Percentiles rank a stretch among this genome's conserved stretches.
These are phyloP conservation scores for Ormia ochracea DNA, from an alignment of 2,888 invertebrate species.

Conservation along the genomic window DNA sequence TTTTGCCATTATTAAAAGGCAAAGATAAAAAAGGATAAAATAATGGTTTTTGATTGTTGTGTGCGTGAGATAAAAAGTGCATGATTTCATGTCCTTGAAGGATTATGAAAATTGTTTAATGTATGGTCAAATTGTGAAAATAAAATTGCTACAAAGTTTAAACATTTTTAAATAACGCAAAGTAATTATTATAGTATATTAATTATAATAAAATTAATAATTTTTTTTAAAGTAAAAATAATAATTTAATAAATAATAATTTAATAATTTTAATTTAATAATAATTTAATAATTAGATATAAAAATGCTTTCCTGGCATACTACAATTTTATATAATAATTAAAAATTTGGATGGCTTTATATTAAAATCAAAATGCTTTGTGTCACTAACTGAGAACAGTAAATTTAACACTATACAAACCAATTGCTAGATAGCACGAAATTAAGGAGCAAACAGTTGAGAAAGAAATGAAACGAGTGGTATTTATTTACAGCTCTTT, in stretches of 20 bases:
- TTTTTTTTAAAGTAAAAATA: too few relatives aligned
- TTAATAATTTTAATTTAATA: too few relatives aligned
- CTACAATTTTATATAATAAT: background rate
- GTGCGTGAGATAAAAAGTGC: constrained; percentile 32
- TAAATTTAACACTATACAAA: constrained; percentile 10
- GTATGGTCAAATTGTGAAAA: background rate
- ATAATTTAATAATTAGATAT: too few relatives aligned
- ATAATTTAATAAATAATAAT: too few relatives aligned
- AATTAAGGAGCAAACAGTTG: background rate
- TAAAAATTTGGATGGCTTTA: background rate
- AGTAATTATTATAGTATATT: too few relatives aligned
- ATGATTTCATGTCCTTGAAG: constrained; percentile 54
- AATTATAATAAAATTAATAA: too few relatives aligned
- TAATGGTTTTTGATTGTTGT: background rate
- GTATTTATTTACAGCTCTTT: too few relatives aligned
- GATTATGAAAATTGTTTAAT: constrained; percentile 48
- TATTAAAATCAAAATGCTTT: background rate
- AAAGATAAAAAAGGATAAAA: background rate
- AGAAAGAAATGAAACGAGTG: background rate
- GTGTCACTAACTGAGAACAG: background rate
- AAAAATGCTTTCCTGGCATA: too few relatives aligned
- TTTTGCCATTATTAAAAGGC: too few relatives aligned
- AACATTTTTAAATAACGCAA: too few relatives aligned
- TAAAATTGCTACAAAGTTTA: too few relatives aligned
- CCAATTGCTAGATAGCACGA: background rate